A percentile compares a stretch with the other conserved stretches of the same genome.
Conservation (phyloP, 2,113 vertebrate genomes). For the Aramus guarauna region DNA sequence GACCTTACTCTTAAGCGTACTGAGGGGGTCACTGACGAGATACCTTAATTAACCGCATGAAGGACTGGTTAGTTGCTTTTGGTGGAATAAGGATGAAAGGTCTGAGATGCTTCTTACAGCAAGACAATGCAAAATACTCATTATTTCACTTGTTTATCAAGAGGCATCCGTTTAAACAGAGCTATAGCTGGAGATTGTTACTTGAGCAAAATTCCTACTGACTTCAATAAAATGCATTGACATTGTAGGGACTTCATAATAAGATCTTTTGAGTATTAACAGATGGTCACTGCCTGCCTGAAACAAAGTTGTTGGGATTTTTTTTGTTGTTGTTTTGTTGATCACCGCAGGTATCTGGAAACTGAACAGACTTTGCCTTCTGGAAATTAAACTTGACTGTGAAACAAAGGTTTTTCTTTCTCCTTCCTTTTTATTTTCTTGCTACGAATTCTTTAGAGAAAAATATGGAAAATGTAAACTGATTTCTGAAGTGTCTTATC, state of each 20-base stretch:
- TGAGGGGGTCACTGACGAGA: not conserved
- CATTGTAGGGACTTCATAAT: constrained; percentile 52
- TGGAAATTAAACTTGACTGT: constrained; percentile 51
- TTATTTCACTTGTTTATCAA: constrained; percentile 49
- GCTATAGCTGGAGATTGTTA: not conserved
- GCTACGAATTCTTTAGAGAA: not conserved
- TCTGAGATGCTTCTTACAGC: constrained; percentile 19
- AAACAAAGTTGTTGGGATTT: constrained; percentile 53
- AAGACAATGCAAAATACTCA: constrained; percentile 24
- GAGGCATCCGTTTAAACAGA: not conserved
- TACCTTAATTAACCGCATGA: constrained; percentile 30
- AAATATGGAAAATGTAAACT: not conserved
- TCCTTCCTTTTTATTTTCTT: not conserved
- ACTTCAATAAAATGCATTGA: constrained; percentile 49
- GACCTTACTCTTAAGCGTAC: not conserved
- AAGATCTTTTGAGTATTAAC: constrained; percentile 67
- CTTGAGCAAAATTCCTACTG: constrained; percentile 58
- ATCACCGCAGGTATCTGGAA: constrained; percentile 67
- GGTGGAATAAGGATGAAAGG: constrained; percentile 22
- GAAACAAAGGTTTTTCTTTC: constrained; percentile 27
- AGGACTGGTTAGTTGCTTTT: not conserved
- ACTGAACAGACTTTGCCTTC: constrained; percentile 54
- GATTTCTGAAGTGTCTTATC: not conserved
- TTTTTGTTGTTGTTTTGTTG: constrained; percentile 39
- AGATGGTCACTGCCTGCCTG: constrained; percentile 67